Base-by-base conservation (phyloP, 2,888 invertebrate genomes). In the Macaria liturata region DNA sequence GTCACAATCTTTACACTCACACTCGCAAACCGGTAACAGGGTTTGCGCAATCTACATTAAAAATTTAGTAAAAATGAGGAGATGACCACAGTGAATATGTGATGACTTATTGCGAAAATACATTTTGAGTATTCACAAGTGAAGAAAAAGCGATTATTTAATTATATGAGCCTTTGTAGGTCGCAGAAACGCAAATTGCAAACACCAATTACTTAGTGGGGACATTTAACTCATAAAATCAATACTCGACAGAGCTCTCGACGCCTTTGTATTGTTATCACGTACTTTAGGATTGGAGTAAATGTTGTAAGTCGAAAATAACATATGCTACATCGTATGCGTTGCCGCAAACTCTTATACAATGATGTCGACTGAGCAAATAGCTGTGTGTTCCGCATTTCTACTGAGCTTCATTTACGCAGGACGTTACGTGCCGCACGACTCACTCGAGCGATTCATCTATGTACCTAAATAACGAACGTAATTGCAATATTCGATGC, bases 381-480 rank as follows among this genome's bases (percentile, higher is more conserved):
- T 86, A 87, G 85, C 83, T 84, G 76, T 89, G 86, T 89, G 90
- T 91, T 91, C 91, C 91, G 91, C 91, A 88, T 91, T 91, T 91
- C 91, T 91, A 91, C 84, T 74, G 78, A 86, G 85, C 85, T 83
- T 86, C 88, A 86, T 88, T 87, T 86, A 84, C 86, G 83, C 83
- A 82, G 83, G 80, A 79, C 76, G 80, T 87, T 83, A 84, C 87
- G 84, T 84, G 75, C 74, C 60, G 64, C 72, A 69, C 74, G 74
- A 75, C 71, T 74, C 76, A 76, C 65, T 76, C 75, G 68, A 76
- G 69, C 75, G 64, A 71, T 75, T 74, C 71, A 69, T 66, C 65
- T 69, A 20, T 20, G 20, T 20, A 72, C 68, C 71, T 69, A 74
- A 75, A 75, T 74, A 71, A 67, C 62, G 50, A 69, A 67, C 64